Conservation (phyloP, 2,888 invertebrate genomes). For the Mythimna pallens region DNA sequence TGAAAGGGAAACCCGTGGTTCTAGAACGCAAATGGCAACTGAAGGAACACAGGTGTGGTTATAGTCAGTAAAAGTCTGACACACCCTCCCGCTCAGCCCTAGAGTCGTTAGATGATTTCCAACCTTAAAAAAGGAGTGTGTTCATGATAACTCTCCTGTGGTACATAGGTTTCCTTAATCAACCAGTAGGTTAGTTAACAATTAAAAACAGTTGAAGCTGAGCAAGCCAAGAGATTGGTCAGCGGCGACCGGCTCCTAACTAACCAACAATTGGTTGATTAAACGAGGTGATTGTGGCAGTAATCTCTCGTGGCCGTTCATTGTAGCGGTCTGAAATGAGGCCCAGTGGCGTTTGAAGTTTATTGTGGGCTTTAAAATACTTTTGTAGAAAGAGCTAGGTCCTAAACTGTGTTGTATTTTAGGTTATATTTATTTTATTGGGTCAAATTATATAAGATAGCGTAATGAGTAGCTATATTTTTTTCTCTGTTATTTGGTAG, state of each 20-base stretch:
- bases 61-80: no score
- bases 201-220: conserved; percentile 38
- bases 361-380: conserved; percentile 16
- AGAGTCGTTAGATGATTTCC: no score
- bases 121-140: no score
- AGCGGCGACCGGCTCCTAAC: conserved; percentile 31
- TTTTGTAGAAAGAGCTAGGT: conserved; percentile 7
- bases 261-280: conserved; percentile 52
- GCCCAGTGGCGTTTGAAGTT: conserved; percentile 12
- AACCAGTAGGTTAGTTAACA: conserved; percentile 13
- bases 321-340: conserved; percentile 35
- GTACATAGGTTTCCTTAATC: neutral
- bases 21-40: no score
- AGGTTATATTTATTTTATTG: neutral
- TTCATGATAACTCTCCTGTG: neutral
- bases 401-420: neutral
- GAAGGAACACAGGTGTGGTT: no score
- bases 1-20: no score
- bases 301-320: conserved; percentile 45
- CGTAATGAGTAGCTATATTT: neutral
- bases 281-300: conserved; percentile 42
- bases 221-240: conserved; percentile 40
- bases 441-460: neutral
- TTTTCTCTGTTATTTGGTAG: no score
- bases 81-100: no score